These are phyloP conservation scores for Synaphobranchus kaupii DNA, from an alignment of 2,797 vertebrate species.

Conservation along the genomic window DNA sequence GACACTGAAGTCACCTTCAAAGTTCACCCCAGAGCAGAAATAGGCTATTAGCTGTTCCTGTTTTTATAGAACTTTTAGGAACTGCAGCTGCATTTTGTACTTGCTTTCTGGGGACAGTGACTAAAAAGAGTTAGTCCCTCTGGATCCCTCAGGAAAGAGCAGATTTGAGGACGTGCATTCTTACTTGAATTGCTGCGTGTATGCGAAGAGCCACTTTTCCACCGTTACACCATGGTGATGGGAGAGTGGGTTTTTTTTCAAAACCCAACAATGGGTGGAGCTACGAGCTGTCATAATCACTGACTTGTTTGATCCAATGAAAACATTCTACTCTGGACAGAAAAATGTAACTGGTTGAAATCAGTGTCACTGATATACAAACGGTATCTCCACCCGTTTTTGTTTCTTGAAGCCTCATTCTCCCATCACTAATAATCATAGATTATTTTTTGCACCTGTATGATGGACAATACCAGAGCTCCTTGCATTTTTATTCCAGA, in stretches of 20 bases:
- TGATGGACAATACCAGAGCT: neutral
- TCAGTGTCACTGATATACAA: neutral
- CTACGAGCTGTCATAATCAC: no score
- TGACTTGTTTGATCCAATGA: no score
- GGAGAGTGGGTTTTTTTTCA: no score
- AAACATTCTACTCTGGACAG: no score
- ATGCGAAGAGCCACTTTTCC: neutral
- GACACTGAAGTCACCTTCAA: slow-evolving; percentile 14
- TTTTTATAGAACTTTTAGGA: neutral
- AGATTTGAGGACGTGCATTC: neutral
- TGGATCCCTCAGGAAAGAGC: neutral
- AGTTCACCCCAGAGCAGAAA: neutral
- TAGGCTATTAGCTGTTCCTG: slow-evolving; percentile 14
- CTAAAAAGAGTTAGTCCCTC: neutral
- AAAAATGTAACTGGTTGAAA: neutral
- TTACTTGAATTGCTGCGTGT: neutral
- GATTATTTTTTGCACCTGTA: neutral
- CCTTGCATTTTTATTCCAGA: neutral
- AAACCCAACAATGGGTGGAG: no score
- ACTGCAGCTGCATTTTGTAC: neutral
- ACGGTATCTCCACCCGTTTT: neutral
- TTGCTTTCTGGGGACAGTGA: neutral
- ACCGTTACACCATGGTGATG: no score
- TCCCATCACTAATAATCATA: neutral
- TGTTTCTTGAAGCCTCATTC: neutral